A percentile compares a stretch with the other conserved stretches of the same genome.
phyloP scores from a whole-genome alignment of 2,888 invertebrate species.

The Flabesymbios commensalis region DNA sequence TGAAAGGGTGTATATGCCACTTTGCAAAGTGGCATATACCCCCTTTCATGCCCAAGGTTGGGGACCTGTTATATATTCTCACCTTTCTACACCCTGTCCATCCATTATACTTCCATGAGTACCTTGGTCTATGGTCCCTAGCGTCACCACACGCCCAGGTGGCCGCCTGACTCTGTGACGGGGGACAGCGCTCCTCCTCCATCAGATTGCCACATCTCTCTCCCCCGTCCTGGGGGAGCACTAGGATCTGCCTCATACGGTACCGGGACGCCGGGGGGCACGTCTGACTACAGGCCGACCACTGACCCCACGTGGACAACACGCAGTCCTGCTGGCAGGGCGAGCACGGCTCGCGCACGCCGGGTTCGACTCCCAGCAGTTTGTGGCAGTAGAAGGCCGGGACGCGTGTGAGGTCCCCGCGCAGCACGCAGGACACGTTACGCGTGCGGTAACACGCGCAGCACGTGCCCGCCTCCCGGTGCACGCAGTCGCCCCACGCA shows the following conservation, averaged over 20 bases:
- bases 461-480: conserved; percentile 9
- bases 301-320: conserved; percentile 13
- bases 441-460: conserved; percentile 14
- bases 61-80: too few relatives aligned
- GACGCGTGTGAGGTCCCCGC: neutral
- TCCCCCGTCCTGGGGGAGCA: conserved; percentile 9
- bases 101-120: too few relatives aligned
- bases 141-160: too few relatives aligned
- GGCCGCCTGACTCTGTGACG: too few relatives aligned
- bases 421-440: conserved; percentile 2
- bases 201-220: conserved; percentile 10
- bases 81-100: too few relatives aligned
- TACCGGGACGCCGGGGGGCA: conserved; percentile 11
- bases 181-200: conserved; percentile 12
- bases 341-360: conserved; percentile 12
- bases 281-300: conserved; percentile 22
- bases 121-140: too few relatives aligned
- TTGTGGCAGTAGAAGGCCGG: conserved; percentile 22
- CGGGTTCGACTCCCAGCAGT: conserved; percentile 1
- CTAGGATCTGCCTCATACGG: conserved; percentile 12
- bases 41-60: too few relatives aligned
- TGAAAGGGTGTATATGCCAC: too few relatives aligned
- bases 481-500: conserved; percentile 8
- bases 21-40: too few relatives aligned
- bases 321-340: conserved; percentile 24